Evolutionary conservation across 1,140 invertebrate species (phyloP).

Genomic region (Lordiphosa stackelbergi): DNA sequence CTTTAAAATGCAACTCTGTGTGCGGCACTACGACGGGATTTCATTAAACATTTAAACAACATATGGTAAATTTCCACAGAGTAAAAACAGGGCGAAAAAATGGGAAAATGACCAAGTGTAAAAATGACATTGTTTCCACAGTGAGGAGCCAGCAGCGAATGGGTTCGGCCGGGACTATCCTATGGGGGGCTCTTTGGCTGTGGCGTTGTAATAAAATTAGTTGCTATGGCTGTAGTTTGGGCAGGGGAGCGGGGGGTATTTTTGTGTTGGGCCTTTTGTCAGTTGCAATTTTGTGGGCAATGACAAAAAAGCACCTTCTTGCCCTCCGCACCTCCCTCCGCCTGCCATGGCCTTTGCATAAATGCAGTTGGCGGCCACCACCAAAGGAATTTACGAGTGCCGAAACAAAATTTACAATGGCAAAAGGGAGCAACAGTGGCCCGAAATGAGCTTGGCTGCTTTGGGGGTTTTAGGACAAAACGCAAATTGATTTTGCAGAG

Average conservation of each 20-base stretch:
- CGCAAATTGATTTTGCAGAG: constrained; percentile 56
- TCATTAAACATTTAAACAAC: constrained; percentile 73
- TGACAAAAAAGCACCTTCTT: constrained; percentile 4
- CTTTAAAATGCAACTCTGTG: constrained; percentile 74
- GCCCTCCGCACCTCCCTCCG: neutral
- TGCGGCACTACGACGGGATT: constrained; percentile 58
- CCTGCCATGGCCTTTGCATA: constrained; percentile 44
- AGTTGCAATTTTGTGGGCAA: constrained; percentile 29
- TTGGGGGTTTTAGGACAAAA: constrained; percentile 18
- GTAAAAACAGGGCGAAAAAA: constrained; percentile 26
- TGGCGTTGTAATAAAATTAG: constrained; percentile 64
- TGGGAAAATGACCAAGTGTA: constrained; percentile 63
- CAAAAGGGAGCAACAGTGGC: constrained; percentile 19
- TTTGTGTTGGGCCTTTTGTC: constrained; percentile 30
- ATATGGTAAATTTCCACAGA: constrained; percentile 66
- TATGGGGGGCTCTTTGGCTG: constrained; percentile 60
- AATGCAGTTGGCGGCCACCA: constrained; percentile 53
- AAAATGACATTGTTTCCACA: constrained; percentile 66
- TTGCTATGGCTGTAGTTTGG: constrained; percentile 15
- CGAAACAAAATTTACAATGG: constrained; percentile 54
- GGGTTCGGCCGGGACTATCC: constrained; percentile 20
- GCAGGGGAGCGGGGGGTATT: constrained; percentile 16
- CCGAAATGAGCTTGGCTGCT: constrained; percentile 38
- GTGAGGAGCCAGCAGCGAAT: neutral
- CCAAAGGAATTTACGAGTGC: constrained; percentile 66